Percentiles rank a stretch among this genome's conserved stretches.
Evolutionary conservation across 2,888 invertebrate species (phyloP).

Genomic region (Phanerotoma sp.): DNA sequence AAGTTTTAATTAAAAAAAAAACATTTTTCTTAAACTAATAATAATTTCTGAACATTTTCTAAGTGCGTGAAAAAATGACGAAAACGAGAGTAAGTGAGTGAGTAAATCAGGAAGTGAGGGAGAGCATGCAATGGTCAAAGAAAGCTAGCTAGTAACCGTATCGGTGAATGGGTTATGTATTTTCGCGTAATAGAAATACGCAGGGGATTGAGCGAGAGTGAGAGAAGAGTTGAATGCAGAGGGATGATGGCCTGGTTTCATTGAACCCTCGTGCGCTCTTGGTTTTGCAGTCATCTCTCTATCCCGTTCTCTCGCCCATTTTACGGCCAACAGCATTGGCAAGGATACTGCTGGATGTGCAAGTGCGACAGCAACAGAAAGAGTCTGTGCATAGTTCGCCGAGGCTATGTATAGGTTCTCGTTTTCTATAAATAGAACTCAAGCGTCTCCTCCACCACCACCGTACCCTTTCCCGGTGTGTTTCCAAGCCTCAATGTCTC

Average conservation of each 20-base stretch:
- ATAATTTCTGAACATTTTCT: neutral
- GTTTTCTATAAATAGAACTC: constrained; percentile 56
- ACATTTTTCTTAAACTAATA: no score
- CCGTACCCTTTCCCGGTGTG: constrained; percentile 7
- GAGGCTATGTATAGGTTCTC: constrained; percentile 53
- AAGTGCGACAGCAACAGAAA: constrained; percentile 3
- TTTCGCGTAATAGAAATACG: constrained; percentile 18
- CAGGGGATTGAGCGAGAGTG: constrained; percentile 2
- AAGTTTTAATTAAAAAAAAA: no score
- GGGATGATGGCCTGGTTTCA: constrained; percentile 35
- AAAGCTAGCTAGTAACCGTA: constrained; percentile 1
- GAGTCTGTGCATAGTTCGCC: constrained; percentile 52
- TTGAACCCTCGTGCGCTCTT: constrained; percentile 33
- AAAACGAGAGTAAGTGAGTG: constrained; percentile 1
- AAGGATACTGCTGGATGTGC: neutral
- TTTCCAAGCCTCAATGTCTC: constrained; percentile 9
- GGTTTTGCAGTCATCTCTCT: constrained; percentile 16
- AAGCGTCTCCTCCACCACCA: constrained; percentile 34
- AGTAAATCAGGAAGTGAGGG: constrained; percentile 1
- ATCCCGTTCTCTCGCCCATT: neutral
- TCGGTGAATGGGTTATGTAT: constrained; percentile 29
- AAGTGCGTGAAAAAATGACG: neutral
- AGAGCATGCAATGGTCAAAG: constrained; percentile 3
- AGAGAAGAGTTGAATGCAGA: constrained; percentile 20
- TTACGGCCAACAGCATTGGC: neutral